Conservation (phyloP, 2,797 vertebrate species). For the Myripristis jacobus region DNA sequence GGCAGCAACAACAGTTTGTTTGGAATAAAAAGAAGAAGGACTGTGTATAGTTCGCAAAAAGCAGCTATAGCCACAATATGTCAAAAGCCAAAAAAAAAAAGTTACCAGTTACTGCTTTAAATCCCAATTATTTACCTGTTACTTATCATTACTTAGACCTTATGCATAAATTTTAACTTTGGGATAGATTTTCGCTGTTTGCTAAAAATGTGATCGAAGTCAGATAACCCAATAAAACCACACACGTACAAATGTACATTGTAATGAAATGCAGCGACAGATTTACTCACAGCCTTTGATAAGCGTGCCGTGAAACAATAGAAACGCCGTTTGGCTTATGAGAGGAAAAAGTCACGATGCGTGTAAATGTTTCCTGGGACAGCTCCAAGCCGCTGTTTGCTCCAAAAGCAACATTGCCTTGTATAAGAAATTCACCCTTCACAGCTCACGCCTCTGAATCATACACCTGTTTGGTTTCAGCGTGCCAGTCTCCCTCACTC, state of each 20-base stretch:
- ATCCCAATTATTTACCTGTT: too few species aligned
- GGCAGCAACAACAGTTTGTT: too few species aligned
- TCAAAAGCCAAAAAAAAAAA: too few species aligned
- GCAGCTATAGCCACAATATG: too few species aligned
- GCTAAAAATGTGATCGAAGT: background rate
- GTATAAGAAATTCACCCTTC: constrained; percentile 84
- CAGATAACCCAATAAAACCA: background rate
- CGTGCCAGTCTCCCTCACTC: constrained; percentile 84
- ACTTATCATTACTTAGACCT: too few species aligned
- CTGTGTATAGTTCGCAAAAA: too few species aligned
- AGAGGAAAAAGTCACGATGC: constrained; percentile 60
- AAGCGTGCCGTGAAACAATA: constrained; percentile 53
- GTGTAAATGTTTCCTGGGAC: constrained; percentile 80
- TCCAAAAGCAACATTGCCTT: constrained; percentile 82
- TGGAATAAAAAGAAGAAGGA: too few species aligned
- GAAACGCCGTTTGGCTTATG: constrained; percentile 37
- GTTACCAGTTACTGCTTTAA: too few species aligned
- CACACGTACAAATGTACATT: background rate
- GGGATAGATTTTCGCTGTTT: too few species aligned
- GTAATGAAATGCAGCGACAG: constrained; percentile 1
- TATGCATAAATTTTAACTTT: too few species aligned
- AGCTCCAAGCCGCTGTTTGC: constrained; percentile 75
- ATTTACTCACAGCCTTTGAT: constrained; percentile 23
- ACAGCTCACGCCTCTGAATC: constrained; percentile 84
- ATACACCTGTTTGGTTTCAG: constrained; percentile 87